Evolutionary conservation across 2,888 invertebrate genomes (phyloP), one percentile per base, ranked within the genome.

Genomic region (Cheiracanthium punctorium): DNA sequence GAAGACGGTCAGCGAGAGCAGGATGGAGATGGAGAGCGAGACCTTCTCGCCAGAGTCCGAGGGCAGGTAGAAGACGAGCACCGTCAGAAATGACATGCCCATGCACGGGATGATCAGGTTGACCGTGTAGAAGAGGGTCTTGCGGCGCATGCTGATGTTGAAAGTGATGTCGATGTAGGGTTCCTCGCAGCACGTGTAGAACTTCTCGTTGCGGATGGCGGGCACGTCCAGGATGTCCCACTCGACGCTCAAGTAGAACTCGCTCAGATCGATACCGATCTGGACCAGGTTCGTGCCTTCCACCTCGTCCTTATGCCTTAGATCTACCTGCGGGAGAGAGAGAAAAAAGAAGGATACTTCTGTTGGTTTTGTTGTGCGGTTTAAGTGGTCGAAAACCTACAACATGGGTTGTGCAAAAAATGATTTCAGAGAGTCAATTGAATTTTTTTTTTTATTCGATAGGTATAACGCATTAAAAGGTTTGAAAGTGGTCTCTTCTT

Each of bases 161-260:
- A 98, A 98, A 75, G 98, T 98, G 91, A 98, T 97, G 92, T 98
- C 98, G 91, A 97, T 94, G 93, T 97, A 98, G 32, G 97, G 97
- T 92, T 97, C 97, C 91, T 96, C 96, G 92, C 98, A 98, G 93
- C 98, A 98, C 72, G 97, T 97, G 93, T 98, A 98, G 93, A 95
- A 96, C 92, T 96, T 96, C 93, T 96, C 96, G 92, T 96, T 96
- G 90, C 96, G 95, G 89, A 96, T 96, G 90, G 97, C 97, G 89
- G 97, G 97, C 91, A 98, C 98, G 93, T 97, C 97, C 89, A 99
- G 94, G 90, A 99, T 97, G 93, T 99, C 99, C 99, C 99, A 99
- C 93, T 99, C 98, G 80, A 98, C 98, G 88, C 97, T 97, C 94
- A 96, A 96, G 93, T 99, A 99, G 93, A 98, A 99, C 93, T 98